These are phyloP conservation scores for Idris sp. DNA, from an alignment of 1,140 invertebrate genomes.

Conservation along the genomic window DNA sequence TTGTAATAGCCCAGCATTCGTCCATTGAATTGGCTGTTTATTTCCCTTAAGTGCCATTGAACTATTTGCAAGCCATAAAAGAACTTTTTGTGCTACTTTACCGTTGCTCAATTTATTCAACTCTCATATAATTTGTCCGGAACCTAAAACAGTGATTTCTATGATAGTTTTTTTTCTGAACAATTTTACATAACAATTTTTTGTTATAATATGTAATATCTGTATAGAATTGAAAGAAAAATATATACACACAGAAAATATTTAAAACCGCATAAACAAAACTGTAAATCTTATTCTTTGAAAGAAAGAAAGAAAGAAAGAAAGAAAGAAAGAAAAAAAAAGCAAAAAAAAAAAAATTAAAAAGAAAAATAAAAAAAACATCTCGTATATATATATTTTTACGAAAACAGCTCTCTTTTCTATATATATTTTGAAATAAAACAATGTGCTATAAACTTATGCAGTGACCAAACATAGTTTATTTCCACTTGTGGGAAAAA, in stretches of 20 bases:
- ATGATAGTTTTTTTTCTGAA: slow-evolving; percentile 4
- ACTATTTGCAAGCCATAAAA: slow-evolving; percentile 54
- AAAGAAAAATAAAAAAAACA: too few relatives aligned
- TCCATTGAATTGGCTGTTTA: slow-evolving; percentile 31
- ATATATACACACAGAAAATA: too few relatives aligned
- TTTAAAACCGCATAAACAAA: too few relatives aligned
- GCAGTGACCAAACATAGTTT: slow-evolving; percentile 17
- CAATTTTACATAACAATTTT: too few relatives aligned
- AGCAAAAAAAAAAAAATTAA: too few relatives aligned
- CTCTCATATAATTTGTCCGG: slow-evolving; percentile 34
- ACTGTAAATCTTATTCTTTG: too few relatives aligned
- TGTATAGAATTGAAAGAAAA: too few relatives aligned
- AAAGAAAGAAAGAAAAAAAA: too few relatives aligned
- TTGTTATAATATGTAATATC: too few relatives aligned
- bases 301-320: too few relatives aligned
- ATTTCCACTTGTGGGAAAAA: slow-evolving; percentile 41
- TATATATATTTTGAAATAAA: not conserved
- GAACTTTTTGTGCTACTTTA: slow-evolving; percentile 29
- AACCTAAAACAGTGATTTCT: slow-evolving; percentile 38
- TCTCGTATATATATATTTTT: too few relatives aligned
- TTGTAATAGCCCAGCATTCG: slow-evolving; percentile 6
- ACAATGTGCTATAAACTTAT: slow-evolving; percentile 11
- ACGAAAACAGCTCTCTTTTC: not conserved
- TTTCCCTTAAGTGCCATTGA: slow-evolving; percentile 47
- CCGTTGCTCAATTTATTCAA: slow-evolving; percentile 41